These are phyloP conservation scores for Monomorium pharaonis DNA, from an alignment of 1,140 invertebrate species.

Conservation along the genomic window DNA sequence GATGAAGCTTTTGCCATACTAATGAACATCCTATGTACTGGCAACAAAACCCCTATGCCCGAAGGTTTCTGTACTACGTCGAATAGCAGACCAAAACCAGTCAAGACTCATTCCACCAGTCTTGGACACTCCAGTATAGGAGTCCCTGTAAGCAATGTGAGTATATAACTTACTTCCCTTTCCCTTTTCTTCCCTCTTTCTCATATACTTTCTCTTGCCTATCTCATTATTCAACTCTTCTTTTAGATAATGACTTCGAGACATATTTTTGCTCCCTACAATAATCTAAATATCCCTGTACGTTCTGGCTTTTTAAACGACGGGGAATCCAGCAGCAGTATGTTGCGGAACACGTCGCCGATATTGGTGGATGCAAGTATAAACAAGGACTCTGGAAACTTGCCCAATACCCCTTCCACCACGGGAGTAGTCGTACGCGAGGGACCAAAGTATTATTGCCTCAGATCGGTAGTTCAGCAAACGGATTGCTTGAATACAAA, in stretches of 20 bases:
- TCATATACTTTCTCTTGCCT: neutral
- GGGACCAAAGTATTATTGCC: conserved; percentile 88
- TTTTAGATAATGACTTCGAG: neutral
- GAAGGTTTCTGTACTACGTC: conserved; percentile 87
- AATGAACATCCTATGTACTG: conserved; percentile 91
- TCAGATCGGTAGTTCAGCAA: conserved; percentile 87
- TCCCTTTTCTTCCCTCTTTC: neutral
- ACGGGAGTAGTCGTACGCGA: conserved; percentile 70
- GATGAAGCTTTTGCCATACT: conserved; percentile 92
- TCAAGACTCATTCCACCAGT: neutral
- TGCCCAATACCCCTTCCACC: neutral
- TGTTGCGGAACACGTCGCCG: conserved; percentile 44
- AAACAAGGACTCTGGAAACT: conserved; percentile 36
- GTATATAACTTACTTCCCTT: too few species aligned
- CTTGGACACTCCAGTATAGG: neutral
- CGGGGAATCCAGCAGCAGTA: conserved; percentile 47
- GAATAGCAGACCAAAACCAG: conserved; percentile 61
- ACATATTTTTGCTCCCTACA: neutral
- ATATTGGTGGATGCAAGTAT: neutral
- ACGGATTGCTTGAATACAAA: conserved; percentile 89
- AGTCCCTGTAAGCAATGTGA: neutral
- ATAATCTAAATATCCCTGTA: neutral
- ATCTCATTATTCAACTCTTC: neutral
- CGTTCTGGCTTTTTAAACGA: neutral
- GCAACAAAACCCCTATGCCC: conserved; percentile 88